Conservation (phyloP, 2,113 vertebrate genomes). For the Osmerus eperlanus region DNA sequence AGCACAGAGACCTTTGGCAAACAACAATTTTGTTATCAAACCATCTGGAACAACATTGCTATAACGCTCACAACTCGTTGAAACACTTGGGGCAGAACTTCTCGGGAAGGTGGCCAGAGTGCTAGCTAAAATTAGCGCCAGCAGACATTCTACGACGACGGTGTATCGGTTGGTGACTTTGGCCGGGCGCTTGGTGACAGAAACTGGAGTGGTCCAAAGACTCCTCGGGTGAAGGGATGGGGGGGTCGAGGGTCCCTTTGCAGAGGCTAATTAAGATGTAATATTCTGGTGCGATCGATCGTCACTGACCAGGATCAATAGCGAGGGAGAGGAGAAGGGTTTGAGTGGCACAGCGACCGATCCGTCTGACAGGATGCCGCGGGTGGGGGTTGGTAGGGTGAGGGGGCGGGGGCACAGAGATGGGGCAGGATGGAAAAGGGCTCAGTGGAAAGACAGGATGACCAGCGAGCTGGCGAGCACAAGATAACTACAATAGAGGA, state of each 20-base stretch:
- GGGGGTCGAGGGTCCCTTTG: background rate
- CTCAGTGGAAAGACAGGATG: background rate
- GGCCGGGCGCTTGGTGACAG: background rate
- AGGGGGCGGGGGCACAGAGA: background rate
- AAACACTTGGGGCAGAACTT: background rate
- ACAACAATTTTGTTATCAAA: constrained; percentile 55
- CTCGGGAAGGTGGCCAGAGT: background rate
- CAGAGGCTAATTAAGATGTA: constrained; percentile 77
- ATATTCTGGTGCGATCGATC: constrained; percentile 82
- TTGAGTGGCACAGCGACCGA: constrained; percentile 73
- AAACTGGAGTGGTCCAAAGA: background rate
- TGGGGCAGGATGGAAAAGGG: background rate
- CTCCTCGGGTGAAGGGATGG: background rate
- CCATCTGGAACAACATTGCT: constrained; percentile 45
- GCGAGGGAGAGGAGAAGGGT: constrained; percentile 51
- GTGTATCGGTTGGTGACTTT: constrained; percentile 17
- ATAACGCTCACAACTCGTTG: constrained; percentile 15
- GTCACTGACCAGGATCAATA: constrained; percentile 76
- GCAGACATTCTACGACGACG: background rate
- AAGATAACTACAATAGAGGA: background rate
- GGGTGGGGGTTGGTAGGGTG: background rate
- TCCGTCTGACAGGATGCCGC: constrained; percentile 58
- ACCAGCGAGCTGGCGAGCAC: background rate
- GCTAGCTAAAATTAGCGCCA: background rate
- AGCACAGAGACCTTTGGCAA: constrained; percentile 57